These are phyloP conservation scores for Uropsilus gracilis DNA, from an alignment of 2,113 vertebrate species.

Conservation along the genomic window DNA sequence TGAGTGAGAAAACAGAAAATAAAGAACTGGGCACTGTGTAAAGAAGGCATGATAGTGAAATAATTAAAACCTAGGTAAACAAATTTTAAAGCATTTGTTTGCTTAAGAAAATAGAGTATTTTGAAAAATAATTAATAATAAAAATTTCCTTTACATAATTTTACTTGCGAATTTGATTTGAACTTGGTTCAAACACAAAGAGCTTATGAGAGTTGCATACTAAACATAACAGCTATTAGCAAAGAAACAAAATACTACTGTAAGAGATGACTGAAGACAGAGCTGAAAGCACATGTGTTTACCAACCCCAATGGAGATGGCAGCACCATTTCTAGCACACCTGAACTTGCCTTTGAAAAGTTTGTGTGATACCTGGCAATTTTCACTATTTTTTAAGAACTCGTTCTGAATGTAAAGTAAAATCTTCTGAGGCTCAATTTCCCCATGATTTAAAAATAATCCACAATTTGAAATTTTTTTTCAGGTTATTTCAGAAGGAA, in stretches of 20 bases:
- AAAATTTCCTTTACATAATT: background rate
- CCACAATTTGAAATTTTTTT: background rate
- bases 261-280: background rate
- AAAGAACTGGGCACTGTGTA: background rate
- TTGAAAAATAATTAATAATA: background rate
- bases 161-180: background rate
- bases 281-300: background rate
- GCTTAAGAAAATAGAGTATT: background rate
- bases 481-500: background rate
- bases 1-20: background rate
- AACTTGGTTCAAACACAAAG: background rate
- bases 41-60: background rate
- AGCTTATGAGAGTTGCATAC: background rate
- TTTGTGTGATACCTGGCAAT: background rate
- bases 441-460: background rate
- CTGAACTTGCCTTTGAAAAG: background rate
- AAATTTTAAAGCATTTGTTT: background rate
- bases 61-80: background rate
- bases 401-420: background rate
- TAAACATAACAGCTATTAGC: background rate
- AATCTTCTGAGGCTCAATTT: background rate
- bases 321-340: fast-evolving
- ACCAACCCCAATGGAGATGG: fast-evolving
- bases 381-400: background rate
- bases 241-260: background rate